Evolutionary conservation across 2,113 vertebrate genomes (phyloP), one percentile per base, ranked within the genome.

Genomic region (Hipposideros armiger): DNA sequence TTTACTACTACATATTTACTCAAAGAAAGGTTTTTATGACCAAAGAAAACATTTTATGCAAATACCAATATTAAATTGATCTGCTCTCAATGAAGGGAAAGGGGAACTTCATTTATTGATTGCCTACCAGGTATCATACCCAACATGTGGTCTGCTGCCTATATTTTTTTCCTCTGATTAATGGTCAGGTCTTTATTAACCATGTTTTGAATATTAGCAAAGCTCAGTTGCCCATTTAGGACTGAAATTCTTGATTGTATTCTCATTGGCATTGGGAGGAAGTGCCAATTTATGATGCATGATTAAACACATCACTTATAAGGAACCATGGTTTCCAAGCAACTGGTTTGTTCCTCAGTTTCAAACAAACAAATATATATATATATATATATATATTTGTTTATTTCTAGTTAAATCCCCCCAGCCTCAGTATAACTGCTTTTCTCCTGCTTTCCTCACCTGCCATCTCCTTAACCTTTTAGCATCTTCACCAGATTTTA

Each of bases 251-350:
- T 81, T 94, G 36, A 69, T 54, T 42, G 40, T 87, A 60, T 24
- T 76, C 28, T 76, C 56, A 42, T 0, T 67, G 67, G 52, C 69
- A 42, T 24, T 83, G 60, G 56, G 66, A 93, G 87, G 26, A 36
- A 74, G 42, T 17, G n/a, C 56, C 26, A 78, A 15, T 85, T 77
- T 91, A n/a, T 67, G 67, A 90, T 60, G n/a, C 8, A 3, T 19
- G 4, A n/a, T 47, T 62, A 80, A 74, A 47, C 66, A 76, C 9
- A 86, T 74, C 30, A 67, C n/a, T 69, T 80, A 85, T 11, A 78
- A 91, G 26, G 26, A 89, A 86, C 52, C 42, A 1, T 42, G 17
- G 67, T 60, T 95, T 96, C 73, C 13, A 86, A 78, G 92, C 32
- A 91, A 91, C 66, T 36, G 54, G 2, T 32, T 89, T 93, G n/a